Evolutionary conservation across 2,888 invertebrate genomes (phyloP), one percentile per base, ranked within the genome.

Genomic region (Arenicola marina): DNA sequence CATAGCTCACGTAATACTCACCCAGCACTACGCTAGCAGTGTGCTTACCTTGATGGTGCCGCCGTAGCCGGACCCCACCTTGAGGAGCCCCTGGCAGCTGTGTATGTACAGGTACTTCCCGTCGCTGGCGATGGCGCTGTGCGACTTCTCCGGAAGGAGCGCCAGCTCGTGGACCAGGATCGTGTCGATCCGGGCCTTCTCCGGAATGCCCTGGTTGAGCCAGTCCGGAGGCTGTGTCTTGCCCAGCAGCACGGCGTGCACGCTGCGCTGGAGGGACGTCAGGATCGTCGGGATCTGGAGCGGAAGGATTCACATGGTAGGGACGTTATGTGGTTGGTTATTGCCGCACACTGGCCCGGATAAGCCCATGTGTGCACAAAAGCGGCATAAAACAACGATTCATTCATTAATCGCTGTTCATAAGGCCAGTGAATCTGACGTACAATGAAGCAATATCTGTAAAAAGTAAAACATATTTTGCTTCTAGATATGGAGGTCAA

Each of bases 31-130:
- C n/a, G n/a, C n/a, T n/a, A n/a, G n/a, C n/a, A n/a, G n/a, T n/a
- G 15, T 48, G 26, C 48, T 21, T 65, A 81, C 80, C 83, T 91
- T 91, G 71, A 93, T 88, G 4, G 97, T 95, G 69, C 93, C 93
- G 56, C 92, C 92, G 80, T 93, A 94, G 4, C 98, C 98, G 56
- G 95, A 92, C 24, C 98, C 98, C 67, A 98, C 89, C 86, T 98
- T 98, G 68, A 93, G 87, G 51, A 98, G 86, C 1, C 94, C 93
- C 11, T 90, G 89, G 59, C 74, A 75, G 64, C 81, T 83, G 75
- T 92, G 90, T 32, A 98, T 86, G 83, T 94, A 98, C 58, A 98
- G 86, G 84, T 89, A 95, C 69, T 90, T 90, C 11, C 97, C 97
- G 83, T 97, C 95, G 70, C 92, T 92, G 4, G 93, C 91, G 76